These are phyloP conservation scores for Rhagonycha fulva DNA, from an alignment of 2,888 invertebrate species.

Conservation along the genomic window DNA sequence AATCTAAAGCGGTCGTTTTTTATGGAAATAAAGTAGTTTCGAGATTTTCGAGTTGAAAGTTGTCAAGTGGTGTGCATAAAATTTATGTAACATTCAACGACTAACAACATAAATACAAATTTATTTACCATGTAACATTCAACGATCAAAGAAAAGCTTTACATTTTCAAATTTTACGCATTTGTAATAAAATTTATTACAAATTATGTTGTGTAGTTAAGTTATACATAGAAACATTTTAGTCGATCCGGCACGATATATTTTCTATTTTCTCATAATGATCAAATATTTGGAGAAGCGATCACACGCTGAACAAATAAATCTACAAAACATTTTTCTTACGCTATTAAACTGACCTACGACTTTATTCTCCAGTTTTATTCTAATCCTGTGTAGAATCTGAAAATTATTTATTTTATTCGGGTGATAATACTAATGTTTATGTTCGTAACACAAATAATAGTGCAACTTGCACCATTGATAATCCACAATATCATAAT, in stretches of 20 bases:
- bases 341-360: background rate
- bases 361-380: background rate
- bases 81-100: background rate
- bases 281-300: no score
- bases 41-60: background rate
- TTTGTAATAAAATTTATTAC: background rate
- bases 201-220: background rate
- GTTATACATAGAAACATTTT: background rate
- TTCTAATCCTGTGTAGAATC: background rate
- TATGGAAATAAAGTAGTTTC: background rate
- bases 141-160: background rate
- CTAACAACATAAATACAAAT: background rate
- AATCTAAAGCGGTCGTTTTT: background rate
- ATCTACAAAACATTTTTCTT: background rate
- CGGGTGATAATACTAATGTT: background rate
- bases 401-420: background rate
- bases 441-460: background rate
- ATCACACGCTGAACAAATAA: no score
- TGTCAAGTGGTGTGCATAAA: background rate
- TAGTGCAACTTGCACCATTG: background rate
- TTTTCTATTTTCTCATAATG: background rate
- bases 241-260: background rate
- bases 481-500: background rate
- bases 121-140: background rate
- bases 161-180: background rate